Evolutionary conservation across 1,140 invertebrate genomes (phyloP).

Genomic region (Philaenus spumarius): DNA sequence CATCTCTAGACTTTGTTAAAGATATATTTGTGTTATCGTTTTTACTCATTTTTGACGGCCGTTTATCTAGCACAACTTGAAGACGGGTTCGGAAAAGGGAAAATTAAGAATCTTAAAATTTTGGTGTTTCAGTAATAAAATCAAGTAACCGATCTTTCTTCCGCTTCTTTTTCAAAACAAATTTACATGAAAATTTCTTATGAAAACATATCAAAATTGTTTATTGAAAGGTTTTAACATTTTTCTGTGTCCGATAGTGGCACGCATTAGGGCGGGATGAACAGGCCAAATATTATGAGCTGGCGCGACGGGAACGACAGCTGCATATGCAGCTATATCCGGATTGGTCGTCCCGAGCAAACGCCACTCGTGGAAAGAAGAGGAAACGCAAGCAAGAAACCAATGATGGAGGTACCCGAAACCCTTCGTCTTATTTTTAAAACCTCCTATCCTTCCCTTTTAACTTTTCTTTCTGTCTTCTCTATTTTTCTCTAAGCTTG

Average conservation of each 20-base stretch:
- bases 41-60: slow-evolving; percentile 36
- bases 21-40: too few species aligned
- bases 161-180: slow-evolving; percentile 13
- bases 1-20: too few species aligned
- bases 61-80: slow-evolving; percentile 50
- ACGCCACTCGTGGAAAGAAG: slow-evolving; percentile 96
- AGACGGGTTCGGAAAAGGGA: slow-evolving; percentile 11
- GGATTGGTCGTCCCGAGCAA: slow-evolving; percentile 97
- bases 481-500: slow-evolving; percentile 20
- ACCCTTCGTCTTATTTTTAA: slow-evolving; percentile 36
- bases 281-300: slow-evolving; percentile 99
- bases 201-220: too few species aligned
- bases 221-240: neutral
- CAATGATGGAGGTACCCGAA: slow-evolving; percentile 82
- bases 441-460: slow-evolving; percentile 42
- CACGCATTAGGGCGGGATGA: slow-evolving; percentile 96
- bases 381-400: slow-evolving; percentile 98
- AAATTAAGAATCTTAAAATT: too few species aligned
- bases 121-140: too few species aligned
- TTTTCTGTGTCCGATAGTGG: slow-evolving; percentile 60
- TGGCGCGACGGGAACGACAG: slow-evolving; percentile 95
- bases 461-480: slow-evolving; percentile 12
- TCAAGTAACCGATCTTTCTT: slow-evolving; percentile 18
- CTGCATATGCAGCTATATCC: slow-evolving; percentile 98
- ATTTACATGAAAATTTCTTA: neutral